A percentile compares a stretch with the other conserved stretches of the same genome.
Conservation (phyloP, 2,113 vertebrate genomes). For the Megalops atlanticus region DNA sequence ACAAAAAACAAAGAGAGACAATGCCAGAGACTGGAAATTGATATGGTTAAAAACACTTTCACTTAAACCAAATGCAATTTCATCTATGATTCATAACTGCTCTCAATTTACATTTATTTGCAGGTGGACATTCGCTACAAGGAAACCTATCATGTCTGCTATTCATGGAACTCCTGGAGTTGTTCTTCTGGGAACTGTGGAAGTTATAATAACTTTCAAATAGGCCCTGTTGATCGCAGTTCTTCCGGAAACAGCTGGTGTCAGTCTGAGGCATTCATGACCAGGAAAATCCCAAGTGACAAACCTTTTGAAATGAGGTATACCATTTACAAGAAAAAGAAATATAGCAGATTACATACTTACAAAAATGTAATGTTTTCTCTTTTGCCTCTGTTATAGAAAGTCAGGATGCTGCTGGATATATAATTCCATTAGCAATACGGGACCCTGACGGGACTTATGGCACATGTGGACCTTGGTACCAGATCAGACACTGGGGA, state of each 20-base stretch:
- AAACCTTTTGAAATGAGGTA: constrained; percentile 58
- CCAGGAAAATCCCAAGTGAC: constrained; percentile 40
- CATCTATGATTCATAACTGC: neutral
- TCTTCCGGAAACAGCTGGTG: constrained; percentile 46
- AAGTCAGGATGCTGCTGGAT: constrained; percentile 35
- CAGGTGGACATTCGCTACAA: constrained; percentile 57
- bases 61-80: neutral
- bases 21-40: too few relatives aligned
- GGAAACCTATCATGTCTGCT: constrained; percentile 33
- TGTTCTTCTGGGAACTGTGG: constrained; percentile 50
- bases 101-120: neutral
- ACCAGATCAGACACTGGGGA: constrained; percentile 61
- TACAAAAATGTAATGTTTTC: neutral
- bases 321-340: too few relatives aligned
- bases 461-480: constrained; percentile 64
- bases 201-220: rapidly evolving
- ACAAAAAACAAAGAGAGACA: too few relatives aligned
- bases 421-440: neutral
- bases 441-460: constrained; percentile 27
- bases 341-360: too few relatives aligned
- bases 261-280: constrained; percentile 53
- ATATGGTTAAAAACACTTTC: neutral
- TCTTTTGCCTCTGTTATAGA: constrained; percentile 13
- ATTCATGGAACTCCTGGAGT: rapidly evolving
- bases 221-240: constrained; percentile 29